Evolutionary conservation across 2,888 invertebrate genomes (phyloP).

Genomic region (Polydrusus tereticollis): DNA sequence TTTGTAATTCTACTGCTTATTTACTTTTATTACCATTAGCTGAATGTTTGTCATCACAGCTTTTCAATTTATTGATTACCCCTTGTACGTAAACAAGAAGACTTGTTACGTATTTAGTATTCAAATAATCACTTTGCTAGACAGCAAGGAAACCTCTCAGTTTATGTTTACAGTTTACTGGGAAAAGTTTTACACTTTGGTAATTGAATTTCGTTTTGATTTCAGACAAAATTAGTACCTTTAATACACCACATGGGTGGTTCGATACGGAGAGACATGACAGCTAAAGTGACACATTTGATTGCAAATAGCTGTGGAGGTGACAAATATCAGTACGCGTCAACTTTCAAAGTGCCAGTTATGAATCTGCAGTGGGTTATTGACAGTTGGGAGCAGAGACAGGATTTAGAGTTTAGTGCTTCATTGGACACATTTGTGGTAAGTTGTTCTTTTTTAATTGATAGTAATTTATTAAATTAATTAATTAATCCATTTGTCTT

Average conservation of each 20-base stretch:
- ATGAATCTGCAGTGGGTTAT: slow-evolving; percentile 91
- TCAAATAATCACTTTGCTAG: slow-evolving; percentile 17
- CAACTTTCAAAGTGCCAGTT: slow-evolving; percentile 89
- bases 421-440: slow-evolving; percentile 78
- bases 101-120: slow-evolving; percentile 25
- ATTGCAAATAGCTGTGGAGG: slow-evolving; percentile 91
- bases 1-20: too few relatives aligned
- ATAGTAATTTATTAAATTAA: too few relatives aligned
- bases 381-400: slow-evolving; percentile 86
- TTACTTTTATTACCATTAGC: too few relatives aligned
- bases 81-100: slow-evolving; percentile 2
- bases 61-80: slow-evolving; percentile 17
- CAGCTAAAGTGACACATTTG: slow-evolving; percentile 90
- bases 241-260: slow-evolving; percentile 98
- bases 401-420: slow-evolving; percentile 78
- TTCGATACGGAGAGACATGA: slow-evolving; percentile 92
- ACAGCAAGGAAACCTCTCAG: slow-evolving; percentile 17
- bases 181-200: slow-evolving; percentile 1
- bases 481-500: too few relatives aligned
- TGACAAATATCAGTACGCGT: slow-evolving; percentile 94
- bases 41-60: too few relatives aligned
- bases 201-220: slow-evolving; percentile 46
- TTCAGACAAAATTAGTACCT: slow-evolving; percentile 86
- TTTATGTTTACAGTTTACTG: background rate
- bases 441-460: slow-evolving; percentile 54